Evolutionary conservation across 2,888 invertebrate species (phyloP).

Genomic region (Gisinianus flammeolus): DNA sequence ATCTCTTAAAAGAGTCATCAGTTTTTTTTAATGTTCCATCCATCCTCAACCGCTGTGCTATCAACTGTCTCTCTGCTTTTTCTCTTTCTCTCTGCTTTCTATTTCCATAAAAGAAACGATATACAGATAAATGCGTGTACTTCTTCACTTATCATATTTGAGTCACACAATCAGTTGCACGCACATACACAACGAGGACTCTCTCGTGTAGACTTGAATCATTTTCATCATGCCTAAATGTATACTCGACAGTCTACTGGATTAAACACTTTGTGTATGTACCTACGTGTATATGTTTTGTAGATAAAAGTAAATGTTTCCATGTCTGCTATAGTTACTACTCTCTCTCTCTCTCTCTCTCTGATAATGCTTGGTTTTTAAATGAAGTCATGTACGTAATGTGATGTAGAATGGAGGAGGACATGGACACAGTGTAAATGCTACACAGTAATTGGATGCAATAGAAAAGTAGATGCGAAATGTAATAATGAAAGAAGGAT

Average conservation of each 20-base stretch:
- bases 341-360: constrained; percentile 6
- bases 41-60: not conserved
- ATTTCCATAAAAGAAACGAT: not conserved
- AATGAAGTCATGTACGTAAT: not conserved
- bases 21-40: constrained; percentile 3
- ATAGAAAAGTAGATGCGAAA: too few species aligned
- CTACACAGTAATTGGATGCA: not conserved
- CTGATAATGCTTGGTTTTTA: not conserved
- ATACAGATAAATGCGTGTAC: constrained; percentile 7
- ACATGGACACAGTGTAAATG: not conserved
- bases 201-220: not conserved
- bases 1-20: constrained; percentile 26
- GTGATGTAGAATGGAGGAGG: not conserved
- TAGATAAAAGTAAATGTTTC: not conserved
- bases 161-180: constrained; percentile 3
- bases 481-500: not conserved
- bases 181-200: not conserved
- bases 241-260: not conserved
- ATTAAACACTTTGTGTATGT: not conserved
- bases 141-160: constrained; percentile 17
- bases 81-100: not conserved
- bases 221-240: not conserved
- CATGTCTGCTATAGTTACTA: not conserved
- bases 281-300: not conserved
- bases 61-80: not conserved